phyloP scores from a whole-genome alignment of 2,113 vertebrate genomes.

The Smithornis capensis region DNA sequence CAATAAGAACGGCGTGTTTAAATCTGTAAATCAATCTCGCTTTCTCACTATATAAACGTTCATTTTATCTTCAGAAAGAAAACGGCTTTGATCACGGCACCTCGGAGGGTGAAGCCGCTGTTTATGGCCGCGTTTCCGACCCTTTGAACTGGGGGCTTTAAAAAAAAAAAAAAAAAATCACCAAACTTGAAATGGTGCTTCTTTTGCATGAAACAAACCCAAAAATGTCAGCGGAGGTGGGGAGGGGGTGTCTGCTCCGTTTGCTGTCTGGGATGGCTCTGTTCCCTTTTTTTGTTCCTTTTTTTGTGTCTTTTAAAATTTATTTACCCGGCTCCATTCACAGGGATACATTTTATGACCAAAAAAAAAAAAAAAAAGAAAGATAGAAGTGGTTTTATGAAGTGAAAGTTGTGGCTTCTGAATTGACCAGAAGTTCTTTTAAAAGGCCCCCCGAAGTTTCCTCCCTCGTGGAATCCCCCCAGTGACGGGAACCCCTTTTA shows the following conservation, averaged over 20 bases:
- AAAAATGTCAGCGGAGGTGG: not conserved
- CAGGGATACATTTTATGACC: not conserved
- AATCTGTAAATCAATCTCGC: slow-evolving; percentile 88
- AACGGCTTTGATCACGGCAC: slow-evolving; percentile 58
- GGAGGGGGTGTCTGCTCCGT: not conserved
- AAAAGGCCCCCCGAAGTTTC: not conserved
- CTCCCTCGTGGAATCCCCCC: not conserved
- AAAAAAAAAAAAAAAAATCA: not conserved
- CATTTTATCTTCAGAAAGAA: slow-evolving; percentile 73
- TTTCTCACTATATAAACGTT: slow-evolving; percentile 77
- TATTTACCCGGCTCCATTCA: not conserved
- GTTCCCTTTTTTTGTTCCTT: accelerated
- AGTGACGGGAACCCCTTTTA: not conserved
- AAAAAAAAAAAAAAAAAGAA: not conserved
- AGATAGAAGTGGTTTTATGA: not conserved
- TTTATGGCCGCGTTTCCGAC: slow-evolving; percentile 71
- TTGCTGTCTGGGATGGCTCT: not conserved
- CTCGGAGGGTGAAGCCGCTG: slow-evolving; percentile 37
- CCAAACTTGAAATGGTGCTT: not conserved
- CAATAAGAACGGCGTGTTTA: slow-evolving; percentile 83
- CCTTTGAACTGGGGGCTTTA: slow-evolving; percentile 59
- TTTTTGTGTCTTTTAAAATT: not conserved
- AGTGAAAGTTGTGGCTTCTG: not conserved
- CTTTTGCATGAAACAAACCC: slow-evolving; percentile 26
- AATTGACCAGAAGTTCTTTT: not conserved